A percentile compares a stretch with the other conserved stretches of the same genome.
These are phyloP conservation scores for Petrocephalus schoutedeni DNA, from an alignment of 2,797 vertebrate species.

Conservation along the genomic window DNA sequence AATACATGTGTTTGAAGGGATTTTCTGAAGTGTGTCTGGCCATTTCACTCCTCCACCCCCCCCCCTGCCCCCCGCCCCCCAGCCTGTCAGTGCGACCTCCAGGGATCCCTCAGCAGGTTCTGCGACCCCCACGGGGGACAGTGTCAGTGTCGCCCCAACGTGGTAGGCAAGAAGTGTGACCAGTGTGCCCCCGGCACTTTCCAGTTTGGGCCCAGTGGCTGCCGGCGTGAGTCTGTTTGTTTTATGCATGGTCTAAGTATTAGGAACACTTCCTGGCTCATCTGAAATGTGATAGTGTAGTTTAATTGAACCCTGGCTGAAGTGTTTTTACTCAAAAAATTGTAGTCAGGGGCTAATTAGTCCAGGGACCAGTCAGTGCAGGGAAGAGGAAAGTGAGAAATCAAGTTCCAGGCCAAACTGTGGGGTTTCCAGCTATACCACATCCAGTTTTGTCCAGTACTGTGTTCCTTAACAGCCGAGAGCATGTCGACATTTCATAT, in stretches of 20 bases:
- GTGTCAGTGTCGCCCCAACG: constrained; percentile 83
- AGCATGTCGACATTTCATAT: neutral
- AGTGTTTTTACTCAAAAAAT: neutral
- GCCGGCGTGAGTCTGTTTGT: constrained; percentile 70
- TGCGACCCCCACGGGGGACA: constrained; percentile 87
- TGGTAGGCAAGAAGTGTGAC: constrained; percentile 83
- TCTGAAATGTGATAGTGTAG: neutral
- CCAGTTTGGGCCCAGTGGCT: constrained; percentile 86
- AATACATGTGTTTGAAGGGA: neutral
- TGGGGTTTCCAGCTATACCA: neutral
- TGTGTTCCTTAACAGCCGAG: neutral
- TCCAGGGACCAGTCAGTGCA: neutral
- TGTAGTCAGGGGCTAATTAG: neutral
- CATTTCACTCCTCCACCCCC: neutral
- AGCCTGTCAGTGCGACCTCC: constrained; percentile 91
- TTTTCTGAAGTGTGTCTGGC: neutral
- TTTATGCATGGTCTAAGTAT: neutral
- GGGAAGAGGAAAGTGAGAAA: neutral
- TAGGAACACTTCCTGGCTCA: neutral
- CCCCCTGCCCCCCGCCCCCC: constrained; percentile 21
- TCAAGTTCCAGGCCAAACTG: neutral
- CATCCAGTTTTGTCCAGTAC: neutral
- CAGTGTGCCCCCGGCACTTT: constrained; percentile 80
- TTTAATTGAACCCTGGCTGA: neutral
- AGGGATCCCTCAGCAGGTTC: constrained; percentile 87